Evolutionary conservation across 1,140 invertebrate genomes (phyloP).

Genomic region (Penaeus indicus): DNA sequence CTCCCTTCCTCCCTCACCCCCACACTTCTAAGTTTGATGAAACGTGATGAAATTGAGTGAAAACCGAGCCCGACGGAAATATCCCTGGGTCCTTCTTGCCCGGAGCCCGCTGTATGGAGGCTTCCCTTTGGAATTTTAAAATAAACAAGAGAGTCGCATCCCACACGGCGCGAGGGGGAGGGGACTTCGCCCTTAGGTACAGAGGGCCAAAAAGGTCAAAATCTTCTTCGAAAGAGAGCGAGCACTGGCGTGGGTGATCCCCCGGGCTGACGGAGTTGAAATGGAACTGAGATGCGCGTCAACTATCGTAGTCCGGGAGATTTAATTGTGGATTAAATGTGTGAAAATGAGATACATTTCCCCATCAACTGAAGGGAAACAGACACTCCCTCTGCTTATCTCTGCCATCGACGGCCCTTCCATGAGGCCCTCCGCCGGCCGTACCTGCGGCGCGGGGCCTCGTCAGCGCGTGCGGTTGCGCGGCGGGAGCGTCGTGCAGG

Average conservation of each 20-base stretch:
- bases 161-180: background rate
- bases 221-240: background rate
- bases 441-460: too few relatives aligned
- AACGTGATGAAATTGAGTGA: constrained; percentile 63
- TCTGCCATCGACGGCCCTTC: background rate
- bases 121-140: constrained; percentile 64
- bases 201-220: background rate
- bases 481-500: too few relatives aligned
- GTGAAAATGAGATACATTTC: constrained; percentile 64
- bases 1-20: constrained; percentile 5
- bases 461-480: too few relatives aligned
- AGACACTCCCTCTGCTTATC: constrained; percentile 49
- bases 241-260: background rate
- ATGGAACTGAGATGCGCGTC: constrained; percentile 55
- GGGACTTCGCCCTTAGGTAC: background rate
- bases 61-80: constrained; percentile 53
- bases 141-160: constrained; percentile 49
- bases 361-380: constrained; percentile 53
- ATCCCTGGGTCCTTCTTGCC: constrained; percentile 52
- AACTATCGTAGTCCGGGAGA: constrained; percentile 53
- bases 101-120: constrained; percentile 58
- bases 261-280: constrained; percentile 41
- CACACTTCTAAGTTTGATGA: constrained; percentile 61
- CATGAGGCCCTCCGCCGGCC: too few relatives aligned
- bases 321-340: constrained; percentile 64